Evolutionary conservation across 1,140 invertebrate genomes (phyloP).

Genomic region (Pseudomyrmex sp.): DNA sequence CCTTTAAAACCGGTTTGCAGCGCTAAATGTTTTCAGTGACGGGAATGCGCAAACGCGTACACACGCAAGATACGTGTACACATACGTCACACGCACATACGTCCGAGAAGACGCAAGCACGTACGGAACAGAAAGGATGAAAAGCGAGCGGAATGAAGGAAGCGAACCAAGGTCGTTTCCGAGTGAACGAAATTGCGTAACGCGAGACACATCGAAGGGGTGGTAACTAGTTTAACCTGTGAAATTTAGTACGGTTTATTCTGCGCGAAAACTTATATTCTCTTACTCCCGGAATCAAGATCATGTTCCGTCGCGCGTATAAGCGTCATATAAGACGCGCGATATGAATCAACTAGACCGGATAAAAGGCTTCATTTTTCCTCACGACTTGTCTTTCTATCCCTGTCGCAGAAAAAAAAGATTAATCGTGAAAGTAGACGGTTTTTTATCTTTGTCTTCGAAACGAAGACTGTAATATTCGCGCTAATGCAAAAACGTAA

Average conservation of each 20-base stretch:
- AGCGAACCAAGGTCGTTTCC: slow-evolving; percentile 54
- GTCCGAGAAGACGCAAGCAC: slow-evolving; percentile 20
- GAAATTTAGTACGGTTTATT: slow-evolving; percentile 59
- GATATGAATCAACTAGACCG: background rate
- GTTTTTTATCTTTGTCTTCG: background rate
- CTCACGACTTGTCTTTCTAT: too few relatives aligned
- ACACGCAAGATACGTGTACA: background rate
- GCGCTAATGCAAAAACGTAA: background rate
- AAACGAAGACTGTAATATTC: background rate
- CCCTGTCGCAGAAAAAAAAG: too few relatives aligned
- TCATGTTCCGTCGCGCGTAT: background rate
- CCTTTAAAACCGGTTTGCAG: slow-evolving; percentile 73
- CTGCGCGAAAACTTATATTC: slow-evolving; percentile 54
- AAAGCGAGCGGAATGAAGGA: slow-evolving; percentile 60
- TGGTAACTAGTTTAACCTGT: slow-evolving; percentile 53
- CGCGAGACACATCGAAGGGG: slow-evolving; percentile 50
- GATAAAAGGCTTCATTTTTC: too few relatives aligned
- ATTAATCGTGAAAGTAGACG: too few relatives aligned
- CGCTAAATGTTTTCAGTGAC: slow-evolving; percentile 70
- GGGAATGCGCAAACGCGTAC: slow-evolving; percentile 35
- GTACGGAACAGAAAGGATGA: slow-evolving; percentile 27
- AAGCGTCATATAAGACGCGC: background rate
- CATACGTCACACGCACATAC: slow-evolving; percentile 4
- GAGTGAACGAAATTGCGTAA: slow-evolving; percentile 61
- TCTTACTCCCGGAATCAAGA: slow-evolving; percentile 31